Percentiles rank a stretch among this genome's conserved stretches.
These are phyloP conservation scores for Portunus trituberculatus DNA, from an alignment of 1,140 invertebrate species.

Conservation along the genomic window DNA sequence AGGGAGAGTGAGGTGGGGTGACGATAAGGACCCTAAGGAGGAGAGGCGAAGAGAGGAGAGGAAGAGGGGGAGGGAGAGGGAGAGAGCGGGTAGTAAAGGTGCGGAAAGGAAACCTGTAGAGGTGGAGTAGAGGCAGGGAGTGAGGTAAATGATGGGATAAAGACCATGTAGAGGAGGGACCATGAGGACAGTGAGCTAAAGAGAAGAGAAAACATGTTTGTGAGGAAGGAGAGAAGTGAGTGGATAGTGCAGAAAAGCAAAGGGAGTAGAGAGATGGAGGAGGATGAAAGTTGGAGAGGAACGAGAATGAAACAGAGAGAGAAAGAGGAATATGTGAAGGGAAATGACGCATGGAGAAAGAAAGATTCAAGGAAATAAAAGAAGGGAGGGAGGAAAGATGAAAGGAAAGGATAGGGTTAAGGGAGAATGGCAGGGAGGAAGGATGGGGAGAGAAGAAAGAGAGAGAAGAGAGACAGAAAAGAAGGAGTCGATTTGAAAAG, in stretches of 20 bases:
- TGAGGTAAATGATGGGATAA: too few species aligned
- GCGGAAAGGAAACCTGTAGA: not conserved
- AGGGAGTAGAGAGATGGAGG: not conserved
- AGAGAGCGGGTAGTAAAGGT: not conserved
- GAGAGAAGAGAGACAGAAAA: not conserved
- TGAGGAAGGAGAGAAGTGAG: not conserved
- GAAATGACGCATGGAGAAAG: not conserved
- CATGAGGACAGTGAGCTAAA: not conserved
- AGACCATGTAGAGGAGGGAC: not conserved
- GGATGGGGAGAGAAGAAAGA: not conserved
- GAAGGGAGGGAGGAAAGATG: not conserved
- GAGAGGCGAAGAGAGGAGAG: not conserved
- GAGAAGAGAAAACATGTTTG: constrained; percentile 15
- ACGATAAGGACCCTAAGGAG: not conserved
- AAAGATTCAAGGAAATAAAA: not conserved
- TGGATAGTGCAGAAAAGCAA: not conserved
- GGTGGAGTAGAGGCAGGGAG: not conserved
- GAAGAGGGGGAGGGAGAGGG: not conserved
- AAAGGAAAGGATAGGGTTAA: not conserved
- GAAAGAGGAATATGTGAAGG: not conserved
- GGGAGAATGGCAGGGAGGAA: not conserved
- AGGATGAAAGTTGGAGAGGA: not conserved
- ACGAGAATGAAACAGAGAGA: not conserved
- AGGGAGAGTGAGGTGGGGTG: not conserved
- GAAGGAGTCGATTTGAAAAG: not conserved